These are phyloP conservation scores for Ephestia elutella DNA, from an alignment of 1,140 invertebrate species.

Conservation along the genomic window DNA sequence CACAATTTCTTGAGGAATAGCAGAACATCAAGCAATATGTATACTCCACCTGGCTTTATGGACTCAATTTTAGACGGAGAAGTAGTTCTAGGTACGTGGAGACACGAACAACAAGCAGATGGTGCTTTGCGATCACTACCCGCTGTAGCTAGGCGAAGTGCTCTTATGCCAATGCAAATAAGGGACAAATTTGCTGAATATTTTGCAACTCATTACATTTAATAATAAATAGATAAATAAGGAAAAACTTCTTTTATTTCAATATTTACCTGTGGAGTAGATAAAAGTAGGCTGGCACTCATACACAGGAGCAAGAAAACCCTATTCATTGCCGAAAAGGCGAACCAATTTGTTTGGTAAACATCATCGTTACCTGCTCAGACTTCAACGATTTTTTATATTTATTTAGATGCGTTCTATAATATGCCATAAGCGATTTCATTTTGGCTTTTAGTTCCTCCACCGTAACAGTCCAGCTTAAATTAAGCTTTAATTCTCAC, in stretches of 20 bases:
- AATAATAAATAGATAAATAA: too few relatives aligned
- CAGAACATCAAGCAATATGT: constrained; percentile 17
- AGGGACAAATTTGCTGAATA: neutral
- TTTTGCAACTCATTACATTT: neutral
- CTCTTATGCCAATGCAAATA: neutral
- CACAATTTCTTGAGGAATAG: constrained; percentile 23
- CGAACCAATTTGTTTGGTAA: neutral
- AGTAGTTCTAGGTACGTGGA: neutral
- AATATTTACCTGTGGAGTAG: neutral
- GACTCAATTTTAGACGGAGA: constrained; percentile 11
- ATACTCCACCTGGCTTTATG: constrained; percentile 14
- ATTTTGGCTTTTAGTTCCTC: neutral
- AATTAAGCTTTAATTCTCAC: neutral
- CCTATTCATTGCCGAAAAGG: neutral
- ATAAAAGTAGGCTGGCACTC: neutral
- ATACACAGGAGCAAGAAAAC: neutral
- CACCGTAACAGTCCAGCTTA: neutral
- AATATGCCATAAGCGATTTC: neutral
- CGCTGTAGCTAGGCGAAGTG: neutral
- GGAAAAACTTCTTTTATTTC: too few relatives aligned
- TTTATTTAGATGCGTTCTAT: neutral
- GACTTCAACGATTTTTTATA: neutral
- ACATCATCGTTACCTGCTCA: neutral
- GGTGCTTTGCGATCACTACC: neutral
- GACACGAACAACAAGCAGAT: neutral